Conservation (phyloP, 2,888 invertebrate species). For the Idaea straminata region DNA sequence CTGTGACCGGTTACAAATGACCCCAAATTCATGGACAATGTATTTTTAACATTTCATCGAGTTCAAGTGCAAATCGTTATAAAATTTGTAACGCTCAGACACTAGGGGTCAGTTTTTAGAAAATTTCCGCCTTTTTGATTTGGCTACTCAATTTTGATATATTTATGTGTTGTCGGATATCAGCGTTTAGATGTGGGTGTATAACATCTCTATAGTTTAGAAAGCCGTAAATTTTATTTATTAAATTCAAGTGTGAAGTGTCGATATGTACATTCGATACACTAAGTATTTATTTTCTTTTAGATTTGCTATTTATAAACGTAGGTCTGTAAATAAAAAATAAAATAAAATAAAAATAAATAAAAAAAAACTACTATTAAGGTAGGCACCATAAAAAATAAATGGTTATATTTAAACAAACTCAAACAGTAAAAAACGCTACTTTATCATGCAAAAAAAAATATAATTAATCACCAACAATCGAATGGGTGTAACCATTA, state of each 20-base stretch:
- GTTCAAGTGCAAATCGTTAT: slow-evolving; percentile 68
- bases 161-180: slow-evolving; percentile 58
- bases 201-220: slow-evolving; percentile 29
- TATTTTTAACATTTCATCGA: slow-evolving; percentile 67
- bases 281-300: slow-evolving; percentile 3
- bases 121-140: slow-evolving; percentile 50
- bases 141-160: slow-evolving; percentile 55
- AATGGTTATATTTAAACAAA: neutral
- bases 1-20: slow-evolving; percentile 68
- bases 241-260: slow-evolving; percentile 2
- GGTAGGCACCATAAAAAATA: neutral
- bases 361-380: neutral
- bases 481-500: slow-evolving; percentile 53
- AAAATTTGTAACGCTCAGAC: slow-evolving; percentile 65
- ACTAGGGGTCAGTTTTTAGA: slow-evolving; percentile 68
- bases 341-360: too few relatives aligned
- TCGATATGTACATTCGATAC: neutral
- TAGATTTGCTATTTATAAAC: slow-evolving; percentile 1
- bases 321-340: too few relatives aligned
- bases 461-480: slow-evolving; percentile 33
- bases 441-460: slow-evolving; percentile 11
- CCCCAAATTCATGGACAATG: slow-evolving; percentile 72
- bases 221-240: slow-evolving; percentile 32
- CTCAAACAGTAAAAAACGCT: slow-evolving; percentile 2
- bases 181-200: slow-evolving; percentile 52